Conservation (phyloP, 2,113 vertebrate genomes). For the Upupa epops region DNA sequence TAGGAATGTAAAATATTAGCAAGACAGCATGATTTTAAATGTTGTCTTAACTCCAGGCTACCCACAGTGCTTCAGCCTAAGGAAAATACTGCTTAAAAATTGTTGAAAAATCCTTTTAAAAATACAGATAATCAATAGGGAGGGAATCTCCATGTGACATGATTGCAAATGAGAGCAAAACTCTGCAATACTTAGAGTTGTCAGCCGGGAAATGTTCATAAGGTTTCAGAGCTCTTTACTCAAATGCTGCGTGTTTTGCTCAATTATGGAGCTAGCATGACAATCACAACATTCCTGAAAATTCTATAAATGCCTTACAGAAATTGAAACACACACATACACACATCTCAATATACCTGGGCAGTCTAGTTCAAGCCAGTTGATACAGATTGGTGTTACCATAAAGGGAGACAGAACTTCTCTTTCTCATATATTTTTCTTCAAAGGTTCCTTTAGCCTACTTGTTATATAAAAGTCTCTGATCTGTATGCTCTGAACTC, state of each 20-base stretch:
- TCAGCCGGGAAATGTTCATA: not conserved
- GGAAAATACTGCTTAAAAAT: not conserved
- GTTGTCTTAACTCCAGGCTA: not conserved
- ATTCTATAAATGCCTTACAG: not conserved
- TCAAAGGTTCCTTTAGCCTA: not conserved
- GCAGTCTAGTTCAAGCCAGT: not conserved
- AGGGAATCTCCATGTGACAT: rapidly evolving
- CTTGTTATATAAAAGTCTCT: not conserved
- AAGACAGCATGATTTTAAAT: not conserved
- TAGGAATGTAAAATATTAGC: not conserved
- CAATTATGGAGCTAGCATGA: not conserved
- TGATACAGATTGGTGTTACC: not conserved
- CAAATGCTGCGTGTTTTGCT: not conserved
- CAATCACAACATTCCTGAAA: not conserved
- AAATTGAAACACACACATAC: not conserved
- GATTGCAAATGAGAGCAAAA: not conserved
- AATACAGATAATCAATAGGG: rapidly evolving
- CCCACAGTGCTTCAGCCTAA: not conserved
- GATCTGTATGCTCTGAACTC: not conserved
- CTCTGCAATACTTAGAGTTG: not conserved
- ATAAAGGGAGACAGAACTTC: not conserved
- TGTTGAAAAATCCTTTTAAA: not conserved
- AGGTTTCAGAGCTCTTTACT: not conserved
- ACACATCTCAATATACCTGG: not conserved
- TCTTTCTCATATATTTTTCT: not conserved